phyloP scores from a whole-genome alignment of 2,113 vertebrate genomes.

The Apodemus sylvaticus region DNA sequence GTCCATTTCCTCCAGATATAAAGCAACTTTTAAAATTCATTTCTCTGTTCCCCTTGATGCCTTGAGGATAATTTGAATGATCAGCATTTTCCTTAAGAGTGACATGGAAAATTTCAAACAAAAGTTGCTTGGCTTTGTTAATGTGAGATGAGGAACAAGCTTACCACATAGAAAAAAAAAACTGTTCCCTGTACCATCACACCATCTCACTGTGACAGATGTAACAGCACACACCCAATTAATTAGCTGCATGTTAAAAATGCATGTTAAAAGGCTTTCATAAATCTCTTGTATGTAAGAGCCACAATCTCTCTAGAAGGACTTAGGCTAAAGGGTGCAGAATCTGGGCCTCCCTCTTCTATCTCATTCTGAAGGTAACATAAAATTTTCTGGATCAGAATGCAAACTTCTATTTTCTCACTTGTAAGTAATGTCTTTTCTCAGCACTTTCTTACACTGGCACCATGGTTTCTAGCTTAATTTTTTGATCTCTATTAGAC shows the following conservation, averaged over 20 bases:
- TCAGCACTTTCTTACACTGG: neutral
- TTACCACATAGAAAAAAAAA: neutral
- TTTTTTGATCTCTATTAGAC: neutral
- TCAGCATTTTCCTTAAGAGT: neutral
- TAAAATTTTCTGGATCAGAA: neutral
- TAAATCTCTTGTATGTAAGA: neutral
- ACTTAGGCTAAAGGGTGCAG: neutral
- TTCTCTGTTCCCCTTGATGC: neutral
- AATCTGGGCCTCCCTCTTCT: neutral
- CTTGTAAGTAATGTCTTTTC: neutral
- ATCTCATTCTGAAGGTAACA: neutral
- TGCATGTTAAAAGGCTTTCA: neutral
- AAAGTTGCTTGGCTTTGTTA: constrained; percentile 6
- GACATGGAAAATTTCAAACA: neutral
- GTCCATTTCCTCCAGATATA: too few relatives aligned
- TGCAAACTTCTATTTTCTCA: neutral
- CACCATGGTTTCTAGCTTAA: neutral
- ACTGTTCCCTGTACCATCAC: neutral
- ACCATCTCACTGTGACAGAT: constrained; percentile 18
- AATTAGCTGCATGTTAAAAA: rapidly evolving
- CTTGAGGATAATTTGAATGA: neutral
- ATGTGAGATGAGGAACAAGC: constrained; percentile 41
- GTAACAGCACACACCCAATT: neutral
- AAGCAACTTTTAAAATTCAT: neutral
- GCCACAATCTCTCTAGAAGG: neutral